Base-by-base conservation (phyloP, 2,888 invertebrate genomes). In the Tipula confusa region DNA sequence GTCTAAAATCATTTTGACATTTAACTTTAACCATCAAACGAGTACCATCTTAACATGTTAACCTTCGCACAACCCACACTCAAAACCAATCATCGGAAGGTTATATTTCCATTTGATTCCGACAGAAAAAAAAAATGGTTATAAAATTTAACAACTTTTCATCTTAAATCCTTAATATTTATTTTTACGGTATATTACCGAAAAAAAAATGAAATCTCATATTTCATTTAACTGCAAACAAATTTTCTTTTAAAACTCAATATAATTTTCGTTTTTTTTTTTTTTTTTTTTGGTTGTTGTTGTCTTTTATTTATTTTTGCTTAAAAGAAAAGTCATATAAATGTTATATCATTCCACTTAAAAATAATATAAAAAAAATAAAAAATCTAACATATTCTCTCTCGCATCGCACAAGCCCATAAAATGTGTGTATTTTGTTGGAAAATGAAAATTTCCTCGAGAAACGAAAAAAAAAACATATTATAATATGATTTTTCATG, bases 171-270 rank as follows among this genome's bases (percentile, higher is more conserved):
- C 64, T 64, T 64, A 64, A 64, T 64, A 64, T 64, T 64, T 64
- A 64, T 64, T 64, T 64, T 64, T 64, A 64, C 64, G 64, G 64
- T 64, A 64, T 64, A 64, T 64, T 64, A 64, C 64, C 64, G 64
- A 64, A 64, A 64, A 64, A 64, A 64, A 24, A n/a, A 48, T 13
- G 7, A 80, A 80, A 80, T 80, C 80, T 80, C 80, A 80, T 80
- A 80, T 80, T 29, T 80, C 80, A 80, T 80, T 80, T 80, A 80
- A 80, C 80, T 29, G 80, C 80, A 80, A 80, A 80, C 80, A 80
- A 80, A 29, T 80, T 80, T 80, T 80, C 29, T 80, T 80, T 80
- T 80, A 64, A 64, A 64, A 64, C 64, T 64, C 64, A 64, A 64
- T 64, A 64, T 64, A 64, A 64, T 64, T 64, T 64, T 64, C 24